Evolutionary conservation across 2,113 vertebrate genomes (phyloP), one percentile per base, ranked within the genome.

Genomic region (Oenanthe melanoleuca): DNA sequence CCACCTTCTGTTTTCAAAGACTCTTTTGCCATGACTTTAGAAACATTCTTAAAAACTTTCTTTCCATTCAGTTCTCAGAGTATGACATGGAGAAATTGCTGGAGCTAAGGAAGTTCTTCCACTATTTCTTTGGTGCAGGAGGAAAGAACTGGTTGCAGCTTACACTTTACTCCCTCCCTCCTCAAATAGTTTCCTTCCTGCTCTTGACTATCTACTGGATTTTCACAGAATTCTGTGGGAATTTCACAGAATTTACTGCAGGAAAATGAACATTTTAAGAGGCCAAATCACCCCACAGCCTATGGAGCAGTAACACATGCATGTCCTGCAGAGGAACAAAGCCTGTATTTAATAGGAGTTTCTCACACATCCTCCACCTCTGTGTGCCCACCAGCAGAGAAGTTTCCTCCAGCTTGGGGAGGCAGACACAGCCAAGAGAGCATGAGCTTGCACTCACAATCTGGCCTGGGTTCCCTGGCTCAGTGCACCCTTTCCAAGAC

Each of bases 391-490:
- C 10, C 29, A 82, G 59, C 11, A 75, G 61, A 73, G 66, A n/a
- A 82, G 73, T 47, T 89, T 95, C 66, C 67, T 80, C 38, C 63
- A 89, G 53, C 2, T 0, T 13, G 69, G 19, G 9, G 65, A 92
- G 40, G 70, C 14, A 7, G 11, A 2, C 0, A 0, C n/a, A 84
- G 78, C n/a, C 86, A 79, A 44, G 91, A 72, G 65, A 95, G 66
- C 63, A 53, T n/a, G 66, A 94, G 73, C 45, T 31, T 83, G 82
- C 85, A 89, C 26, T 33, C 45, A 50, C 74, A 93, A 38, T 75
- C 90, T 93, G 92, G 66, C 69, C 92, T 80, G 79, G 88, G 63
- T 82, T 94, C 83, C 67, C 86, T 80, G 60, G 45, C 77, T 84
- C 59, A 6, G 63, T 13, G 28, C 42, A 92, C 71, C 52, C 71